Conservation (phyloP, 2,888 invertebrate genomes). For the Pheosia tremula region DNA sequence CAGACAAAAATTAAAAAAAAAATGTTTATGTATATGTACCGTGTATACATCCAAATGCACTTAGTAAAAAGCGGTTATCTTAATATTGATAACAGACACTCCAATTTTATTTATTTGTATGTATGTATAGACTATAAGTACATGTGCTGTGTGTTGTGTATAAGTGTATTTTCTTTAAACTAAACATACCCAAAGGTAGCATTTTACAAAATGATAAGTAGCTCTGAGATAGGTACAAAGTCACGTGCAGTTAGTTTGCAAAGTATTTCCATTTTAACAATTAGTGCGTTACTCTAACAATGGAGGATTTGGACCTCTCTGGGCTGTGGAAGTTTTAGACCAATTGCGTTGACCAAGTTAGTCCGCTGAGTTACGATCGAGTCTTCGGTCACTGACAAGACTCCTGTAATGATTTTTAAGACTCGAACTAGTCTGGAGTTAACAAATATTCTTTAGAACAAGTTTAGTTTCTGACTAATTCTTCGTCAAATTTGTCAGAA, state of each 20-base stretch:
- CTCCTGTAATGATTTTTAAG: slow-evolving; percentile 1
- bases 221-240: neutral
- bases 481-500: neutral
- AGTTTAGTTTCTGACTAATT: slow-evolving; percentile 1
- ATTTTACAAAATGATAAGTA: too few species aligned
- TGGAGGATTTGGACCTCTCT: neutral
- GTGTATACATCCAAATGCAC: too few species aligned
- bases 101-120: too few species aligned
- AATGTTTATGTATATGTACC: too few species aligned
- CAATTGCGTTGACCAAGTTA: slow-evolving; percentile 22
- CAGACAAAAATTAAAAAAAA: too few species aligned
- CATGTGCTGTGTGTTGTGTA: too few species aligned
- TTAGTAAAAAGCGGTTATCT: too few species aligned
- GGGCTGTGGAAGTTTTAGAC: neutral
- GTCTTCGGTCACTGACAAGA: slow-evolving; percentile 19
- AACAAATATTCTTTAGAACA: slow-evolving; percentile 2
- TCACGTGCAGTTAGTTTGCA: neutral
- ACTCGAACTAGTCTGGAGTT: neutral
- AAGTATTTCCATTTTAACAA: neutral
- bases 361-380: slow-evolving; percentile 27
- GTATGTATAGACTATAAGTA: too few species aligned
- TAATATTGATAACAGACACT: too few species aligned
- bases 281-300: neutral
- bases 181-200: too few species aligned
- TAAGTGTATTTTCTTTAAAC: too few species aligned